These are phyloP conservation scores for Catalaphyllia jardinei DNA, from an alignment of 64 coral and sea anemone species.

Conservation along the genomic window DNA sequence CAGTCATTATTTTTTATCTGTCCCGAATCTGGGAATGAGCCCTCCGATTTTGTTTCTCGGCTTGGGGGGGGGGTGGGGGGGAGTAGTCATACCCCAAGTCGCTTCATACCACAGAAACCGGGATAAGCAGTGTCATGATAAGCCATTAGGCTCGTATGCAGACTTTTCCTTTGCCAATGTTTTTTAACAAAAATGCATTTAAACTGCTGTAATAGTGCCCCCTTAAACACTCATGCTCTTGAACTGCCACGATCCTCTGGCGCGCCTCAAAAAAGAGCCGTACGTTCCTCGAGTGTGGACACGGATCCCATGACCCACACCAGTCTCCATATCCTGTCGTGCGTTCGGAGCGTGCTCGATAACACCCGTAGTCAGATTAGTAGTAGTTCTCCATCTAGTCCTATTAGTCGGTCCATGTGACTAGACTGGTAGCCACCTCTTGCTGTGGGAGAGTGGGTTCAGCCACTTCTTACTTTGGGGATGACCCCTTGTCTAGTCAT, in stretches of 20 bases:
- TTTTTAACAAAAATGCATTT: no score
- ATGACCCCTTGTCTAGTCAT: no score
- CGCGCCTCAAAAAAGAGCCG: constrained; percentile 15
- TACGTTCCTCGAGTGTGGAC: constrained; percentile 5
- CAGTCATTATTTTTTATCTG: no score
- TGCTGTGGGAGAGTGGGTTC: not conserved
- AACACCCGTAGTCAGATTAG: constrained; percentile 36
- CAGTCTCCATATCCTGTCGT: constrained; percentile 27
- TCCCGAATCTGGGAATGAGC: no score
- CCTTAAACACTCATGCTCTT: not conserved
- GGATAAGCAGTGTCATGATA: no score
- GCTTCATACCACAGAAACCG: no score
- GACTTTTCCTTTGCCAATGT: no score
- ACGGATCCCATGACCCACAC: constrained; percentile 9
- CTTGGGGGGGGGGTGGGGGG: no score
- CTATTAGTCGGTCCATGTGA: constrained; percentile 28
- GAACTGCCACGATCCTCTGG: not conserved
- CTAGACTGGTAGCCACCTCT: not conserved
- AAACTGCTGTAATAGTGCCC: no score
- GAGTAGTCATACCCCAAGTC: no score
- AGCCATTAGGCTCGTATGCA: no score
- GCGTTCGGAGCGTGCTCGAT: constrained; percentile 17
- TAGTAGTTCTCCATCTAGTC: constrained; percentile 16
- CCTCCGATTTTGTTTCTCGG: no score
- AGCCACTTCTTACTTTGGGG: not conserved